phyloP scores from a whole-genome alignment of 2,113 vertebrate species.

The Centropus bengalensis region DNA sequence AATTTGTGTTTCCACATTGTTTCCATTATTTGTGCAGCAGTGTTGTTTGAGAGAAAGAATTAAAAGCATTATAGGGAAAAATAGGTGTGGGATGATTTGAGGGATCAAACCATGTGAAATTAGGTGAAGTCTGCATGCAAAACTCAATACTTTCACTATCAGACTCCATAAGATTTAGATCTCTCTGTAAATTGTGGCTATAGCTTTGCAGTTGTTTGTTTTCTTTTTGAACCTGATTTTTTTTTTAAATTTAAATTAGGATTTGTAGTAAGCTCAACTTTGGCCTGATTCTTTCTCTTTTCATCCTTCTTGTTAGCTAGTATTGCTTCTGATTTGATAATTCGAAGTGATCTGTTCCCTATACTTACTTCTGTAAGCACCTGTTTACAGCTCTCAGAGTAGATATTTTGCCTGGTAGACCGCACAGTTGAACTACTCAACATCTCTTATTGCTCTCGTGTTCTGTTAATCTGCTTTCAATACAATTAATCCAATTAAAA shows the following conservation, averaged over 20 bases:
- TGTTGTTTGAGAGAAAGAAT: neutral
- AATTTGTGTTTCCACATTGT: neutral
- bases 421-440: neutral
- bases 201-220: neutral
- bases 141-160: neutral
- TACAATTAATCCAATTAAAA: neutral
- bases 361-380: neutral
- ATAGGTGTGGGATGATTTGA: neutral
- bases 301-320: neutral
- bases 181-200: neutral
- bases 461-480: neutral
- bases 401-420: neutral
- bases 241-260: neutral
- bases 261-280: neutral
- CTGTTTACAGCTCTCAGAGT: neutral
- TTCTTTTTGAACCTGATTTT: neutral
- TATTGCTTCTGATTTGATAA: neutral
- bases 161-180: neutral
- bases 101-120: neutral
- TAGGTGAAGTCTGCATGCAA: neutral
- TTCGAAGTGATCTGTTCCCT: neutral
- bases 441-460: neutral
- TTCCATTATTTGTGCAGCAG: neutral
- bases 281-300: neutral
- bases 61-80: neutral